Base-by-base conservation (phyloP, 92 coral and sea anemone genomes). In the Micromussa lordhowensis region DNA sequence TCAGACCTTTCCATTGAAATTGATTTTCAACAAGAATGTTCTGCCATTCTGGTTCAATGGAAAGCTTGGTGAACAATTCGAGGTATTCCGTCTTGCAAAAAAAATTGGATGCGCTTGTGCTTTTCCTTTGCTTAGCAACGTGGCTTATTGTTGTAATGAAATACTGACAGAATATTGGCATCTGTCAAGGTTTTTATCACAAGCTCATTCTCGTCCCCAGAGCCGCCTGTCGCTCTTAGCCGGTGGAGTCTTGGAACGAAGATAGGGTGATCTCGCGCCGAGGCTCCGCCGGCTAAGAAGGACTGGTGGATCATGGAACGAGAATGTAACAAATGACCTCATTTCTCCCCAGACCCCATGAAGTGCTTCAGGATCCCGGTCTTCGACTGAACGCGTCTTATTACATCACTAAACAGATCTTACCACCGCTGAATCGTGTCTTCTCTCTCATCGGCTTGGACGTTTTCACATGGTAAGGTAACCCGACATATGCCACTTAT, bases 391-490 rank as follows among this genome's bases (percentile, higher is more conserved):
- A 97, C 79, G 96, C 98, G 7, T 88, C 96, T 17, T 97, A 97
- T 81, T 97, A 97, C 91, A 94, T 97, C 88, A 95, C 96, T 57
- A 97, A 97, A 86, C 99, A 97, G 85, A 92, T 97, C 77, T 80
- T 97, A 0, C 99, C 99, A 32, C 98, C 99, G 28, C 90, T 97
- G 74, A 90, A 92, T 75, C 96, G 99, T 55, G 99, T 89, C 28
- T 95, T 97, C 79, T 85, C 97, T 24, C 91, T 97, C 59, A 94
- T 95, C 49, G 99, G 99, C 32, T 87, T 93, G 32, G 97, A 97
- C 81, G 99, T 97, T 30, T 89, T 85, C 48, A 82, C 92, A 18
- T 97, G 99, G 99, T 96, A 89, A 76, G 95, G 35, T 15, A 44
- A 4, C 51, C 7, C 12, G 6, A 72, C 44, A 17, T 18, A n/a